phyloP scores from a whole-genome alignment of 2,797 vertebrate species.

The Lycodopsis pacificus region DNA sequence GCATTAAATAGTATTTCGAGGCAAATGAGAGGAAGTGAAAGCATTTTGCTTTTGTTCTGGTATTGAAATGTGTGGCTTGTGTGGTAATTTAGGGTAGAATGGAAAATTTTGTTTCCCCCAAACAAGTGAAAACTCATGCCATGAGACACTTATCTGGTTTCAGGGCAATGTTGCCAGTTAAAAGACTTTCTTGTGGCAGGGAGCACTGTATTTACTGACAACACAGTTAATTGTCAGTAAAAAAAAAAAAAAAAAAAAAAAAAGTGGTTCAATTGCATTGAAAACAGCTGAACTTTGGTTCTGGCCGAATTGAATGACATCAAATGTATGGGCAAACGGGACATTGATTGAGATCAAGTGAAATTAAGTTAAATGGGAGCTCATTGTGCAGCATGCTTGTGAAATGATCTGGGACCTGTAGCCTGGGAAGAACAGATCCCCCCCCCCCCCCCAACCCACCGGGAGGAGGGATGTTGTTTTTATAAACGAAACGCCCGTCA shows the following conservation, averaged over 20 bases:
- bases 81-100: background rate
- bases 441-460: conserved; percentile 40
- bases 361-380: background rate
- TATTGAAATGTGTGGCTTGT: background rate
- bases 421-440: conserved; percentile 36
- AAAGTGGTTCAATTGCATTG: background rate
- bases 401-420: conserved; percentile 28
- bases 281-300: background rate
- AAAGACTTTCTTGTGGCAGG: background rate
- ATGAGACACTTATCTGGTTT: background rate
- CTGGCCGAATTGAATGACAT: background rate
- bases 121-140: background rate
- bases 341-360: background rate
- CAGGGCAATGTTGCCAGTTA: background rate
- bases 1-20: background rate
- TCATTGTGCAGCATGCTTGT: conserved; percentile 5
- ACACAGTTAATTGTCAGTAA: background rate
- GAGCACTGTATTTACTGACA: background rate
- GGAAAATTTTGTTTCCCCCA: conserved; percentile 3
- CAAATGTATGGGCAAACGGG: background rate
- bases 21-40: conserved; percentile 6
- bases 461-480: conserved; percentile 61
- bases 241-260: background rate
- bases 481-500: conserved; percentile 81
- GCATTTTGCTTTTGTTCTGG: background rate